phyloP scores from a whole-genome alignment of 1,140 invertebrate genomes.

The Drosophila guanche region DNA sequence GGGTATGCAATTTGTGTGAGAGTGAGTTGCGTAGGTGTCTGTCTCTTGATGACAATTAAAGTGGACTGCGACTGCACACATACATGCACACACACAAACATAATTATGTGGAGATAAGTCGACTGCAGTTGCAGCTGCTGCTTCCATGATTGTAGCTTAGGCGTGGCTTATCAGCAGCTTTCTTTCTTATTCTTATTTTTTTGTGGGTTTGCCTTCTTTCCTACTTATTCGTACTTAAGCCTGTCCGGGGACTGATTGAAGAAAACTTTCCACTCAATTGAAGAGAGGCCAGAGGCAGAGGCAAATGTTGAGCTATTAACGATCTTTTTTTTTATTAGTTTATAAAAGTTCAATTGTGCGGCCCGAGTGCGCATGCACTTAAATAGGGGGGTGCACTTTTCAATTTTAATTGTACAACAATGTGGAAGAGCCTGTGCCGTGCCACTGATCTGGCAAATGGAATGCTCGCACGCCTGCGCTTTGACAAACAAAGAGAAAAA shows the following conservation, averaged over 20 bases:
- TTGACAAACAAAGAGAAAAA: slow-evolving; percentile 29
- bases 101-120: neutral
- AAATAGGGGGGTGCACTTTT: slow-evolving; percentile 56
- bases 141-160: slow-evolving; percentile 40
- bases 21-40: slow-evolving; percentile 38
- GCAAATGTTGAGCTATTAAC: slow-evolving; percentile 31
- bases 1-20: neutral
- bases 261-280: slow-evolving; percentile 65
- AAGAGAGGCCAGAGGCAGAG: slow-evolving; percentile 14
- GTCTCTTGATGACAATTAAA: slow-evolving; percentile 44
- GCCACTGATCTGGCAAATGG: slow-evolving; percentile 54
- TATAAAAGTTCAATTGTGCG: slow-evolving; percentile 79
- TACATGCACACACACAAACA: slow-evolving; percentile 1
- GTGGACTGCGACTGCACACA: slow-evolving; percentile 33
- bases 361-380: slow-evolving; percentile 57
- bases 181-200: slow-evolving; percentile 38
- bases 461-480: slow-evolving; percentile 35
- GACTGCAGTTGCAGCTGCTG: slow-evolving; percentile 19
- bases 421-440: slow-evolving; percentile 43
- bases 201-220: slow-evolving; percentile 36
- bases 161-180: slow-evolving; percentile 70
- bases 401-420: slow-evolving; percentile 74
- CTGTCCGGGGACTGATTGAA: slow-evolving; percentile 63
- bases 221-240: slow-evolving; percentile 48
- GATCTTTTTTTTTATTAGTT: slow-evolving; percentile 67